Base-by-base conservation (phyloP, 2,113 vertebrate species). In the Plectropomus leopardus region DNA sequence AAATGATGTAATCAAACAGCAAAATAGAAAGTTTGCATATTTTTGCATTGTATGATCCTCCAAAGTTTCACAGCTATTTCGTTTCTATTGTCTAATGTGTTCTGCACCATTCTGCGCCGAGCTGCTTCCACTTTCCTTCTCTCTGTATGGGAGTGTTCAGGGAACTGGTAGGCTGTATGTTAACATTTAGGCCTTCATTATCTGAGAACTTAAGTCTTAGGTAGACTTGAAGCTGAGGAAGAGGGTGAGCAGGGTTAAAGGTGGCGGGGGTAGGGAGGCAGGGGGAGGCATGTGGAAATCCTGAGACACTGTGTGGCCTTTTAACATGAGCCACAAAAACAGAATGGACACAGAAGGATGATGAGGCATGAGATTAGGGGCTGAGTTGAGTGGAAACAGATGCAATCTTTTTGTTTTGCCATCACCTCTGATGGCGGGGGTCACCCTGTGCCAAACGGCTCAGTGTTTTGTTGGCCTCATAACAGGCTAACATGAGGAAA, bases 11-110 rank as follows among this genome's bases (percentile, higher is more conserved):
- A 88, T 93, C 86, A 89, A 94, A 94, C 89, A 92, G 90, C 89
- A 93, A 94, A 93, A 94, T 94, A 94, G 87, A 95, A 95, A 94
- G 95, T 95, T 95, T 95, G 93, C 94, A 96, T 96, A 96, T 94
- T 95, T 96, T 94, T 93, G 90, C 95, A 94, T 94, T 93, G 11
- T 83, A 93, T 95, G 93, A 94, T 88, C 94, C 87, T 93, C 91
- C 88, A 84, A 86, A 90, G 92, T 93, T 93, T 96, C 93, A 90
- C 76, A 95, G 94, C 94, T 89, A 92, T 86, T 93, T 88, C 74
- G 59, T 72, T 85, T 69, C 73, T 84, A 78, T 83, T 70, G 75
- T 89, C 78, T 65, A 26, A 47, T 48, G 65, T 66, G 60, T 54
- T 69, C 63, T 61, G 34, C 10, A 32, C 78, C 67, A 21, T 65